Base-by-base conservation (phyloP, 1,140 invertebrate species). In the Ectropis grisescens region DNA sequence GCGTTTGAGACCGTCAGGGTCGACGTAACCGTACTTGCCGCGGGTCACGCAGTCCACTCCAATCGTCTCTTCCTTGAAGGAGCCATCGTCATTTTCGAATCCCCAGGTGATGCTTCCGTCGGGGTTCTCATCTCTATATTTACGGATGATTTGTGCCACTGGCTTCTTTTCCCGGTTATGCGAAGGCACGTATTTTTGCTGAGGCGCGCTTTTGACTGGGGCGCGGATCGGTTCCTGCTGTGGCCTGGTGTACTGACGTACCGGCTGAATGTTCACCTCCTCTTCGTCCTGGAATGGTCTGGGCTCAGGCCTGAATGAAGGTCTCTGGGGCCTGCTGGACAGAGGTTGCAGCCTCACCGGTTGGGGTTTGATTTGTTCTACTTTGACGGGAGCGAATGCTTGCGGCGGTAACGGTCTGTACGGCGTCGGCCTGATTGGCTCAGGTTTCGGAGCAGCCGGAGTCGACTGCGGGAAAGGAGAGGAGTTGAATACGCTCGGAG, bases 81-180 rank as follows among this genome's bases (percentile, higher is more conserved):
- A 85, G 8, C 90, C 90, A 55, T 91, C 90, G 37, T 93, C 91
- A 58, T 93, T 93, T 80, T 93, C 91, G 58, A 90, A 93, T 29
- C 92, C 92, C 92, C 92, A 94, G 0, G 90, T 91, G 36, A 93
- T 93, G 42, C 89, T 92, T 3, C 92, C 92, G 47, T 93, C 92
- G 23, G 87, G 82, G 52, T 93, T 92, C 54, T 93, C 91, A 32
- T 92, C 90, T 27, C 90, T 86, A 74, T 89, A 94, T 82, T 89
- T 89, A 22, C 87, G 82, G 29, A 89, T 80, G 45, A 90, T 90
- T 82, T 92, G 90, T 9, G 88, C 87, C 1, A 90, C 89, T 1
- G 91, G 88, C 53, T 90, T 89, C 51, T 85, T 88, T 37, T 84
- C 82, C 27, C 85, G 61, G 8, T 53, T 41, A 29, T 72, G 58